Evolutionary conservation across 2,888 invertebrate species (phyloP).

Genomic region (Lasioglossum morio): DNA sequence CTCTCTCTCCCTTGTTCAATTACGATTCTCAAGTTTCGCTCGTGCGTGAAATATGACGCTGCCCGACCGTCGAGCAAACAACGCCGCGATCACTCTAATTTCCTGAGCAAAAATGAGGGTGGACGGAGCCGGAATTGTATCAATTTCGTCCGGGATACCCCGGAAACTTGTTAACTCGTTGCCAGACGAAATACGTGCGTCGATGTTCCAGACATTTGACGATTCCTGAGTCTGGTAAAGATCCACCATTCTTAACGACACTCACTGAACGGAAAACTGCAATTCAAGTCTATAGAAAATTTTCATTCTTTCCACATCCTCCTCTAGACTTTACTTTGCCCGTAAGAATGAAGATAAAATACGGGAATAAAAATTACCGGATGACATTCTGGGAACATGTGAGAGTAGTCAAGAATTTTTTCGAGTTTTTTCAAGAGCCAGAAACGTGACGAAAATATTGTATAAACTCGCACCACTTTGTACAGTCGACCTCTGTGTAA

Average conservation of each 20-base stretch:
- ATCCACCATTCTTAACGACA: not conserved
- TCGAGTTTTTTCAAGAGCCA: not conserved
- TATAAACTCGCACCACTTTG: not conserved
- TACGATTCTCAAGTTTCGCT: constrained; percentile 63
- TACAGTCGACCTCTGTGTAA: not conserved
- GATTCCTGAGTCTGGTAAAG: not conserved
- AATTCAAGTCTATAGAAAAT: not conserved
- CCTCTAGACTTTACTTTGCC: not conserved
- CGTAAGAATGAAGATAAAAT: not conserved
- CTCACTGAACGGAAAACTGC: not conserved
- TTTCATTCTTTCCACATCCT: not conserved
- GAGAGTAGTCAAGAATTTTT: not conserved
- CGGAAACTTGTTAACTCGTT: constrained; percentile 28
- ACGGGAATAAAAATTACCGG: not conserved
- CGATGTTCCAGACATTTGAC: not conserved
- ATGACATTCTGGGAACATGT: not conserved
- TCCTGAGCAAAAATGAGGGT: constrained; percentile 41
- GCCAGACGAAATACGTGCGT: not conserved
- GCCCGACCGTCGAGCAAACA: constrained; percentile 41
- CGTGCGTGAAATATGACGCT: constrained; percentile 61
- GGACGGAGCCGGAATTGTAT: constrained; percentile 25
- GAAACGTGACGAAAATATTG: not conserved
- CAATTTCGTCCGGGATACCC: not conserved
- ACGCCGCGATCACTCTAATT: constrained; percentile 54
- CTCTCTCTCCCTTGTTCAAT: constrained; percentile 52